A percentile compares a stretch with the other conserved stretches of the same genome.
These are phyloP conservation scores for Drosophila varians DNA, from an alignment of 1,140 invertebrate genomes.

Conservation along the genomic window DNA sequence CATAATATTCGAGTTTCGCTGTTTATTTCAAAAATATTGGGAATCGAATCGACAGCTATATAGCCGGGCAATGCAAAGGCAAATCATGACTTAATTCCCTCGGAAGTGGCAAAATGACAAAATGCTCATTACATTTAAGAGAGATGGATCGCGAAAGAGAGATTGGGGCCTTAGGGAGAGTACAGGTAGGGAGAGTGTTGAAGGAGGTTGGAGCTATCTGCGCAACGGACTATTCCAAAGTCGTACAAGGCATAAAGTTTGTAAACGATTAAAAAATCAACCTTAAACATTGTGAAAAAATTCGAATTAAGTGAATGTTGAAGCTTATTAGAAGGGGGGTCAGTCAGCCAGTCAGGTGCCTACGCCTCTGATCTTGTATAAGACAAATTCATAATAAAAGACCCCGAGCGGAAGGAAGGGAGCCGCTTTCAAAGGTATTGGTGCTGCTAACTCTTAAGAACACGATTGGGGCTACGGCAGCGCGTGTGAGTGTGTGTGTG, in stretches of 20 bases:
- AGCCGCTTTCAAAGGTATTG: slow-evolving; percentile 35
- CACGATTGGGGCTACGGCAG: not conserved
- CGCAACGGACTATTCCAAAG: no score
- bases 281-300: no score
- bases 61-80: not conserved
- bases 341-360: no score
- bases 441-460: slow-evolving; percentile 40
- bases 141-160: slow-evolving; percentile 36
- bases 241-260: no score
- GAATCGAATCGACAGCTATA: slow-evolving; percentile 35
- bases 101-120: slow-evolving; percentile 54
- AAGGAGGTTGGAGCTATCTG: slow-evolving; percentile 32
- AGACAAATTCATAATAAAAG: slow-evolving; percentile 67
- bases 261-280: no score
- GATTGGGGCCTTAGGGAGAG: slow-evolving; percentile 54
- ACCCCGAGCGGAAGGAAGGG: slow-evolving; percentile 70
- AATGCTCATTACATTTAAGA: slow-evolving; percentile 57
- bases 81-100: slow-evolving; percentile 72
- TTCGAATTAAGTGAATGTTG: no score
- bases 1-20: slow-evolving; percentile 32
- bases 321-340: no score
- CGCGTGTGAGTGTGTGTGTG: slow-evolving; percentile 13
- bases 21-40: slow-evolving; percentile 38
- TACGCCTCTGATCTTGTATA: slow-evolving; percentile 45
- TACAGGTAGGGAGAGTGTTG: slow-evolving; percentile 42